Evolutionary conservation across 2,888 invertebrate species (phyloP), one percentile per base, ranked within the genome.

Genomic region (Coenonympha glycerion): DNA sequence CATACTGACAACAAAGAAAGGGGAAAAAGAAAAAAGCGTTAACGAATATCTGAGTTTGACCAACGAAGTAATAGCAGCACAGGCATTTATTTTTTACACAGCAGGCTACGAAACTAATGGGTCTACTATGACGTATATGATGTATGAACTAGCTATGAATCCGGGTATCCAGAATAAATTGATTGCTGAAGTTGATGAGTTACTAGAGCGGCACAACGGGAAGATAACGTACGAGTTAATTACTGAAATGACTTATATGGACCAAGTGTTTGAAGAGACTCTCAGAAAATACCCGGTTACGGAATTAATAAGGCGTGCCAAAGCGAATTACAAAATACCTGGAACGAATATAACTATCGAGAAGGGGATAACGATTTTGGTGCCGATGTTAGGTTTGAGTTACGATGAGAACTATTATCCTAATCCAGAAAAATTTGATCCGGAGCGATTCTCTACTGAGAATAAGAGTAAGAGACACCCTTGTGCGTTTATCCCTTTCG

Each of bases 71-170:
- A 37, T 37, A 22, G 37, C 37, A 13, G 37, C 37, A 6, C 37
- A 37, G 22, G 37, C 37, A 22, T 37, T 37, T 8, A 13, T 21
- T 8, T 37, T 87, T 58, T 85, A 80, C 49, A 64, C 68, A 1
- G 88, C 75, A 6, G 87, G 87, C 0, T 87, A 78, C 55, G 87
- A 86, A 56, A 85, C 86, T 1, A 79, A 76, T 31, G 76, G 86
- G 0, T 74, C 79, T 0, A 75, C 80, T 0, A 66, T 86, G 56
- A 53, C 75, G 0, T 82, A 72, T 36, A 54, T 75, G 26, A 52
- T 79, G 6, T 77, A 78, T 49, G 66, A 77, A 52, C 53, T 87
- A 9, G 80, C 84, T 1, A 36, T 61, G 2, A 69, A 85, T 56
- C 74, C 68, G 8, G 64, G 78, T 1, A 56, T 85, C 0, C 87